Evolutionary conservation across 2,888 invertebrate genomes (phyloP), one percentile per base, ranked within the genome.

Genomic region (Kuschelorhynchus macadamiae): DNA sequence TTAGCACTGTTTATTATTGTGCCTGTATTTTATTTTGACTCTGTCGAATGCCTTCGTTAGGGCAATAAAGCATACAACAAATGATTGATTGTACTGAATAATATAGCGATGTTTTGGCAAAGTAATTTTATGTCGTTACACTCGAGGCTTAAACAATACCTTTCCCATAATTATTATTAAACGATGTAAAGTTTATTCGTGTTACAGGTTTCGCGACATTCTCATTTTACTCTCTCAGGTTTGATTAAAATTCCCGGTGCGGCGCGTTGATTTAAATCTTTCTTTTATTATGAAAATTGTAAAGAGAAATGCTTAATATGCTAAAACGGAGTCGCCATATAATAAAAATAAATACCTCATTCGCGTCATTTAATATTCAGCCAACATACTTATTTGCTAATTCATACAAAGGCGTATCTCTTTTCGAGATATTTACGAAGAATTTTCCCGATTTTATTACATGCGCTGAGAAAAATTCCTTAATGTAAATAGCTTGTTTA

Each of bases 241-340:
- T 14, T 60, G 36, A 60, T 66, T 66, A 36, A 60, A 33, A 66
- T 66, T 66, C 66, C 33, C 46, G 12, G 33, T 16, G 44, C 61
- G 21, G n/a, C 41, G 14, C 33, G 18, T 21, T 61, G 67, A 67
- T 67, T 67, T 56, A 61, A 61, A 67, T 67, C 67, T 61, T 55
- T 67, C 67, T 67, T 67, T 67, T 67, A 67, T 61, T 67, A 67
- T 67, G 67, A 67, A 61, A 67, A 67, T 41, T 56, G 67, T 67
- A 61, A 61, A 66, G 49, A 60, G 61, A 32, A 50, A 59, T 30
- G 44, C 41, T 67, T 67, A 67, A 67, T 60, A 67, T 67, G 61
- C 60, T 41, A 61, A 61, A 55, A 49, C 56, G 36, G 30, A 12
- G 30, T 61, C 39, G 16, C 20, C 44, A 30, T 44, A 47, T 59